These are phyloP conservation scores for Ophthalmolycus amberensis DNA, from an alignment of 2,113 vertebrate species.

Conservation along the genomic window DNA sequence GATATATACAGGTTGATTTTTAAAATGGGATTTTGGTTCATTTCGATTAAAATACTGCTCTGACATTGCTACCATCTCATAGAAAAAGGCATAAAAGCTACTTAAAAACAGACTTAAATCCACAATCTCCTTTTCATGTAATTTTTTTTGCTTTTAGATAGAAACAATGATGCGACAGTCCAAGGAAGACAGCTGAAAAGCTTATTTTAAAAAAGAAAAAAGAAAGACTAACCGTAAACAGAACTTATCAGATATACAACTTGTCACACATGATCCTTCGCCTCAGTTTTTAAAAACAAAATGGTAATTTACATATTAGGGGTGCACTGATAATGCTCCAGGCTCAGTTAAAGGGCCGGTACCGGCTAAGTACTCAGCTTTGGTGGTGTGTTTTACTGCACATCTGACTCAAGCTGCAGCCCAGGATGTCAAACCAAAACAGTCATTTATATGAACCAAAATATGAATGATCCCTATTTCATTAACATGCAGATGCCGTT, in stretches of 20 bases:
- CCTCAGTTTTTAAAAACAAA: conserved; percentile 70
- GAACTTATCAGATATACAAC: conserved; percentile 66
- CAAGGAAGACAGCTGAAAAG: conserved; percentile 64
- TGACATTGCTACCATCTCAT: conserved; percentile 55
- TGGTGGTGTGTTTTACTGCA: conserved; percentile 1
- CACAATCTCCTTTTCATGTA: conserved; percentile 21
- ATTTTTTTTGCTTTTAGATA: conserved; percentile 73
- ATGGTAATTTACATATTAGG: conserved; percentile 64
- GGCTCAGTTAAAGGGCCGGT: neutral
- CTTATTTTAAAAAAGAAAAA: conserved; percentile 27
- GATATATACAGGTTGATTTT: conserved; percentile 37
- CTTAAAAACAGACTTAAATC: conserved; percentile 65
- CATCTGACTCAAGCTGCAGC: neutral
- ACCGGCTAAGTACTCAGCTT: conserved; percentile 1
- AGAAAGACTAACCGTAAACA: conserved; percentile 68
- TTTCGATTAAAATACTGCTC: conserved; percentile 73
- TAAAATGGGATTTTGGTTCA: conserved; percentile 66
- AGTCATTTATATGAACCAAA: neutral
- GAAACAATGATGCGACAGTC: conserved; percentile 66
- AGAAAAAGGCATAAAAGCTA: conserved; percentile 73
- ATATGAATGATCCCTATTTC: neutral
- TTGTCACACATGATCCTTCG: conserved; percentile 63
- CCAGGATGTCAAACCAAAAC: neutral
- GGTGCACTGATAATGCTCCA: conserved; percentile 34
- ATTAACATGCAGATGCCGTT: conserved; percentile 10